phyloP scores from a whole-genome alignment of 2,797 vertebrate species.

The Sebastes itinus region DNA sequence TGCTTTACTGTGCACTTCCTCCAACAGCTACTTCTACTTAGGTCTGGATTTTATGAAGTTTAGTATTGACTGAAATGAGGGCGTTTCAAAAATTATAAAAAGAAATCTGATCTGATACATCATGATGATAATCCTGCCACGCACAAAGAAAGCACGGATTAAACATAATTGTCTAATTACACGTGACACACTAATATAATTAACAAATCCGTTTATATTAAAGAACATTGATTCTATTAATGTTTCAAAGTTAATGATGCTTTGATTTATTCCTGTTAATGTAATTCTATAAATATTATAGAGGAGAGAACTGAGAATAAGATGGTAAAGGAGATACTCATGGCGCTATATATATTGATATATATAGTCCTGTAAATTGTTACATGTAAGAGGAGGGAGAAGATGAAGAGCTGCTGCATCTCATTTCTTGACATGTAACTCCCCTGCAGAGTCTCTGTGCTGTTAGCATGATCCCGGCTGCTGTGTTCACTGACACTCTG shows the following conservation, averaged over 20 bases:
- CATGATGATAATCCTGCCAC: neutral
- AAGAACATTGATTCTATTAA: neutral
- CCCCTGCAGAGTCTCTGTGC: constrained; percentile 15
- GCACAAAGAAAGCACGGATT: neutral
- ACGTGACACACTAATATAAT: neutral
- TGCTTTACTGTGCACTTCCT: neutral
- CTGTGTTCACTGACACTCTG: constrained; percentile 41
- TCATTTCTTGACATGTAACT: neutral
- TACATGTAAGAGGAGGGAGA: neutral
- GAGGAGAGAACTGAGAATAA: neutral
- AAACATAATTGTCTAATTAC: neutral
- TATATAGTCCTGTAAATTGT: neutral
- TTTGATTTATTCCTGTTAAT: neutral
- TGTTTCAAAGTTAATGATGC: no score
- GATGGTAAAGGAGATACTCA: neutral
- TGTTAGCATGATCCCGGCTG: constrained; percentile 29
- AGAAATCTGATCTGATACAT: neutral
- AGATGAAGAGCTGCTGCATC: neutral
- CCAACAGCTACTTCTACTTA: neutral
- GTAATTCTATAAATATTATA: neutral
- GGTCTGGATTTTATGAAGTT: neutral
- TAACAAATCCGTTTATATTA: neutral
- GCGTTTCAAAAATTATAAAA: neutral
- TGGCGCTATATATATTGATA: neutral
- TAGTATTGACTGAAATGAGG: neutral